These are phyloP conservation scores for Whitmania pigra DNA, from an alignment of 1,140 invertebrate species.

Conservation along the genomic window DNA sequence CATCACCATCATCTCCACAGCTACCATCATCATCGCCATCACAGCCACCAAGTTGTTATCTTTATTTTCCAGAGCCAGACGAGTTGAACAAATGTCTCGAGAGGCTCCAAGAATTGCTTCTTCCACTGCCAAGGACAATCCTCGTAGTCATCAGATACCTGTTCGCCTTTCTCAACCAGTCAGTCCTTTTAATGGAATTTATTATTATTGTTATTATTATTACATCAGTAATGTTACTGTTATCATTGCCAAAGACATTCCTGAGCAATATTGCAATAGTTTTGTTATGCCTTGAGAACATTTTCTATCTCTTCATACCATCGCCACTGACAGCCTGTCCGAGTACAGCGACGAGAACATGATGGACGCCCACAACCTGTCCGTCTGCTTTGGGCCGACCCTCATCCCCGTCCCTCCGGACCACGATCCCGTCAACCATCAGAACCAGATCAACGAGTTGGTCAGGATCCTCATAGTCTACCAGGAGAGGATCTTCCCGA, in stretches of 20 bases:
- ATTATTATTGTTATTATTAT: no score
- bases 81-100: slow-evolving; percentile 32
- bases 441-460: slow-evolving; percentile 82
- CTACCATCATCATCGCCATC: no score
- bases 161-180: slow-evolving; percentile 91
- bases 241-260: no score
- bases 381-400: slow-evolving; percentile 91
- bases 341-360: slow-evolving; percentile 90
- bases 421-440: slow-evolving; percentile 76
- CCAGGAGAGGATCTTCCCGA: slow-evolving; percentile 73
- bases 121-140: slow-evolving; percentile 60
- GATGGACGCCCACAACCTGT: slow-evolving; percentile 96
- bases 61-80: slow-evolving; percentile 32
- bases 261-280: no score
- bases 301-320: neutral
- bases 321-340: slow-evolving; percentile 53
- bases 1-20: no score
- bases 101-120: slow-evolving; percentile 55
- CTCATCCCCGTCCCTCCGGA: slow-evolving; percentile 87
- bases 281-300: neutral
- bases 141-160: slow-evolving; percentile 82
- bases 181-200: slow-evolving; percentile 41
- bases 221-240: no score
- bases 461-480: slow-evolving; percentile 84
- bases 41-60: no score